Conservation (phyloP, 2,888 invertebrate genomes). For the Punctoribates punctum region DNA sequence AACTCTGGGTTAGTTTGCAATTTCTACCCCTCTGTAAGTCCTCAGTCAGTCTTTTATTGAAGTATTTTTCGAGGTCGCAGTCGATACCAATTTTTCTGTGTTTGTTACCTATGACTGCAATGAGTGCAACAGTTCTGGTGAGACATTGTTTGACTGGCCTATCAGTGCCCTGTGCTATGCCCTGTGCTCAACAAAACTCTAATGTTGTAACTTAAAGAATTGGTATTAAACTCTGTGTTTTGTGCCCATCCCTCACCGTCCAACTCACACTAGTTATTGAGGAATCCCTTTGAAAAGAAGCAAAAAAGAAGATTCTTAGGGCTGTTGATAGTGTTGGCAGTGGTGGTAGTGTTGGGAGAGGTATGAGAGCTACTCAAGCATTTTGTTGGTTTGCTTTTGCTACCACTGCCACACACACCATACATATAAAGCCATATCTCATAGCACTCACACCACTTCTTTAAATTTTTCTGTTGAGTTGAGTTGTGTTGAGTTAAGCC, state of each 20-base stretch:
- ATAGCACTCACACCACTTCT: neutral
- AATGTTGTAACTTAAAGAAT: slow-evolving; percentile 9
- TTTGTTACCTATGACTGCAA: slow-evolving; percentile 9
- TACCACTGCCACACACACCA: slow-evolving; percentile 33
- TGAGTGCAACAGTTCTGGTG: neutral
- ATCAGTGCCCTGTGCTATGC: neutral
- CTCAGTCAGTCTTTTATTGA: slow-evolving; percentile 20
- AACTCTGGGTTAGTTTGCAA: slow-evolving; percentile 15
- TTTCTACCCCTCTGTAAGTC: slow-evolving; percentile 15
- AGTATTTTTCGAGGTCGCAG: slow-evolving; percentile 32
- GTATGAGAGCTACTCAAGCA: slow-evolving; percentile 18
- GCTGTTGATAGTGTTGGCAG: neutral
- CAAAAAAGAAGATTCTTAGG: slow-evolving; percentile 18
- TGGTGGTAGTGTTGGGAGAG: neutral
- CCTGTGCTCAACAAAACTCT: slow-evolving; percentile 1
- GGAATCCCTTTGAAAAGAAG: slow-evolving; percentile 14
- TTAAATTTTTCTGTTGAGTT: neutral
- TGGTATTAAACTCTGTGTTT: neutral
- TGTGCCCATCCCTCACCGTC: slow-evolving; percentile 2
- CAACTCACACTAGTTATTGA: slow-evolving; percentile 1
- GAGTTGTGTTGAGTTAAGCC: neutral
- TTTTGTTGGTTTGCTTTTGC: slow-evolving; percentile 36
- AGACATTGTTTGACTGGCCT: neutral
- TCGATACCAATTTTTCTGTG: neutral
- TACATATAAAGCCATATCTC: neutral